Conservation (phyloP, 2,113 vertebrate genomes). For the Oreotrochilus melanogaster region DNA sequence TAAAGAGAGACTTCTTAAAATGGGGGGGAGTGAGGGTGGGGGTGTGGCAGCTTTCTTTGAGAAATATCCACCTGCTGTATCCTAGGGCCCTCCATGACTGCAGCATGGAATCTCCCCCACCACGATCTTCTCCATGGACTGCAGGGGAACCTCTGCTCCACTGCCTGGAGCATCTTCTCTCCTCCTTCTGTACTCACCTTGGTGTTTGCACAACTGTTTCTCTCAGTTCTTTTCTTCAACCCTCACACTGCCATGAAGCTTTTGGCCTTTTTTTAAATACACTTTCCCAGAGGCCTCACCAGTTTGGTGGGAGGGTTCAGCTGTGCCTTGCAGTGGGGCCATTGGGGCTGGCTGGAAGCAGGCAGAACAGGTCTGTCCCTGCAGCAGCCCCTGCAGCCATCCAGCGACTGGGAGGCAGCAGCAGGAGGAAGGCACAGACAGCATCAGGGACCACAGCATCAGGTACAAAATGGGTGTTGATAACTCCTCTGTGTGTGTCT, state of each 20-base stretch:
- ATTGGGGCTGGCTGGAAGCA: fast-evolving
- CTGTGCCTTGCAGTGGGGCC: background rate
- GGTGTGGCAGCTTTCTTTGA: fast-evolving
- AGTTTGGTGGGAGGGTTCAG: background rate
- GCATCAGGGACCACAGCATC: background rate
- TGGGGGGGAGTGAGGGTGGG: background rate
- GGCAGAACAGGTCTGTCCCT: background rate
- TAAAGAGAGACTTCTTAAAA: background rate
- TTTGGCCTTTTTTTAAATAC: background rate
- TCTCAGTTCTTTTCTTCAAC: background rate
- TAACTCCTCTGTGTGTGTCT: fast-evolving
- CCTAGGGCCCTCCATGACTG: fast-evolving
- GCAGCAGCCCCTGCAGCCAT: background rate
- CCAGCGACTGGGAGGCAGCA: fast-evolving
- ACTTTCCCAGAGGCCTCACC: background rate
- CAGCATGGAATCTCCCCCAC: background rate
- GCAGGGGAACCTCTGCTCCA: no score
- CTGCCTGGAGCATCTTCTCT: background rate
- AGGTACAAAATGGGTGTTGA: fast-evolving
- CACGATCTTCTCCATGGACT: no score
- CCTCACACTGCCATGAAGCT: background rate
- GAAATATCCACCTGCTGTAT: background rate
- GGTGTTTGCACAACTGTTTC: background rate
- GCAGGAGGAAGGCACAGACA: fast-evolving
- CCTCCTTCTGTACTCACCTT: background rate